Evolutionary conservation across 2,888 invertebrate genomes (phyloP).

Genomic region (Bugula neritina): DNA sequence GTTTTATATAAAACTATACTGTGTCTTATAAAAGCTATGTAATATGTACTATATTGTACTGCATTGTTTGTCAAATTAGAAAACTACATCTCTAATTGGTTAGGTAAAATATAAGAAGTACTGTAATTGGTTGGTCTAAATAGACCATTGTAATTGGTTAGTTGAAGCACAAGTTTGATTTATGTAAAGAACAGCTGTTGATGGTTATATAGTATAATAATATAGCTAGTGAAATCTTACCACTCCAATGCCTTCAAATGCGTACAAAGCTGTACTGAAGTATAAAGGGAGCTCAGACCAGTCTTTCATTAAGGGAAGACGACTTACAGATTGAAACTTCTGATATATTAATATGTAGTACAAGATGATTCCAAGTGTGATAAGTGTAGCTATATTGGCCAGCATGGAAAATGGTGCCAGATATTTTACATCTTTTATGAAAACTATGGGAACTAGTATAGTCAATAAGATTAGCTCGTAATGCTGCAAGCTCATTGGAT

Average conservation of each 20-base stretch:
- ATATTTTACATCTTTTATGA: constrained; percentile 64
- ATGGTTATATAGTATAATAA: too few species aligned
- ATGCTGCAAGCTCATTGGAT: constrained; percentile 43
- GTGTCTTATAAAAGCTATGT: background rate
- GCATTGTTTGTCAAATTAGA: too few species aligned
- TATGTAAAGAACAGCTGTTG: too few species aligned
- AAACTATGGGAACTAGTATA: constrained; percentile 45
- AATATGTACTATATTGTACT: background rate
- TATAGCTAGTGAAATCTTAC: too few species aligned
- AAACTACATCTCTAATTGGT: too few species aligned
- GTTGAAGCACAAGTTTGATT: too few species aligned
- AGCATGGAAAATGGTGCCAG: constrained; percentile 78
- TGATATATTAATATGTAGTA: constrained; percentile 63
- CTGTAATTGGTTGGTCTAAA: too few species aligned
- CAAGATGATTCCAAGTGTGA: constrained; percentile 74
- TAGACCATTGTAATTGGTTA: too few species aligned
- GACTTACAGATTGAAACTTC: background rate
- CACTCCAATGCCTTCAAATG: constrained; percentile 81
- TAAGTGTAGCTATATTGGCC: constrained; percentile 74
- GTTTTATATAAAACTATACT: too few species aligned
- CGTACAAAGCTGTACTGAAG: constrained; percentile 90
- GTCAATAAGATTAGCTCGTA: constrained; percentile 55
- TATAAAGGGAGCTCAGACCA: constrained; percentile 63
- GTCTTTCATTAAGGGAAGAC: constrained; percentile 28
- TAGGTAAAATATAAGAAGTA: too few species aligned